A percentile compares a stretch with the other conserved stretches of the same genome.
Evolutionary conservation across 1,140 invertebrate genomes (phyloP).

Genomic region (Drosophila saltans): DNA sequence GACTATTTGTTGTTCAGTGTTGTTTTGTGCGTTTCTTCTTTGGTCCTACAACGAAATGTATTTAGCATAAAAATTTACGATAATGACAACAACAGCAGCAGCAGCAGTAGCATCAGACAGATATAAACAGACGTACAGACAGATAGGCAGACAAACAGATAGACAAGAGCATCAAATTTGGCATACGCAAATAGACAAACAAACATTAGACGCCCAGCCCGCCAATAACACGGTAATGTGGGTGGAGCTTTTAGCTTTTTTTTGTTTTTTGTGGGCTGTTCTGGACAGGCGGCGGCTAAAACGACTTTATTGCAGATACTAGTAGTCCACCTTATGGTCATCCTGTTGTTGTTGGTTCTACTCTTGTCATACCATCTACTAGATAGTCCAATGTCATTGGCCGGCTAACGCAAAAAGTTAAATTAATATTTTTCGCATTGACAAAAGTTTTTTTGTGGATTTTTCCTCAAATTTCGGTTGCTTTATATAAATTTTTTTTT

Average conservation of each 20-base stretch:
- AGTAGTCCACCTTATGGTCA: slow-evolving; percentile 15
- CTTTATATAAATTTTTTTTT: background rate
- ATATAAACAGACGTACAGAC: slow-evolving; percentile 1
- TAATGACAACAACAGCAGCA: slow-evolving; percentile 65
- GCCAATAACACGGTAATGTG: background rate
- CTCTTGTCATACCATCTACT: background rate
- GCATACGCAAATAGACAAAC: slow-evolving; percentile 61
- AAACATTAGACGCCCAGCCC: slow-evolving; percentile 26
- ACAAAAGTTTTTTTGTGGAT: slow-evolving; percentile 37
- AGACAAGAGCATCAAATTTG: slow-evolving; percentile 50
- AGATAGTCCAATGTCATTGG: slow-evolving; percentile 57
- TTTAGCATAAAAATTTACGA: slow-evolving; percentile 83
- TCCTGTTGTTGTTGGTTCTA: background rate
- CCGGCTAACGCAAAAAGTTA: slow-evolving; percentile 74
- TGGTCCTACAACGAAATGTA: slow-evolving; percentile 72
- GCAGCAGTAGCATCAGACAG: slow-evolving; percentile 32
- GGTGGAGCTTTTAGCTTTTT: background rate
- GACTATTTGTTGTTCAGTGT: slow-evolving; percentile 4
- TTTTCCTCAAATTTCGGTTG: slow-evolving; percentile 22
- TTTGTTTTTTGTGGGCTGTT: slow-evolving; percentile 22
- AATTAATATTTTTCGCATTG: slow-evolving; percentile 75
- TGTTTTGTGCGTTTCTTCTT: slow-evolving; percentile 42
- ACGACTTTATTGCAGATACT: slow-evolving; percentile 8
- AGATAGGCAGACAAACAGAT: background rate
- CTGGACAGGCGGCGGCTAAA: slow-evolving; percentile 28